Conservation (phyloP, 2,888 invertebrate genomes). For the Lasioglossum pauxillum region DNA sequence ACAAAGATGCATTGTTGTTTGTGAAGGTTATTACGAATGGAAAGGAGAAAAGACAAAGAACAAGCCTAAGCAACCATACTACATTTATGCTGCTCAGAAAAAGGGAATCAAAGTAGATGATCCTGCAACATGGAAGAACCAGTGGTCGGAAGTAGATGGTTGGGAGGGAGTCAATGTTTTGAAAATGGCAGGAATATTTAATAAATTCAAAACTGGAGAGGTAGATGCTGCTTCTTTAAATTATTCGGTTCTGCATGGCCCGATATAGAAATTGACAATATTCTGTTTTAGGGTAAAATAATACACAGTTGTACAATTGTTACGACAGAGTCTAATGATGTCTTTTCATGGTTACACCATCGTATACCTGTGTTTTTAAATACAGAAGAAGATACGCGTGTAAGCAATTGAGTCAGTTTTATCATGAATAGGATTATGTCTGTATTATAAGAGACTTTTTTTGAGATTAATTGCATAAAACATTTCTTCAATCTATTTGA, state of each 20-base stretch:
- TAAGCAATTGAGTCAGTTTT: conserved; percentile 72
- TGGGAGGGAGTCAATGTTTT: conserved; percentile 88
- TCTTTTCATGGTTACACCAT: conserved; percentile 91
- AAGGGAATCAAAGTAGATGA: conserved; percentile 86
- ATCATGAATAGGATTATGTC: background rate
- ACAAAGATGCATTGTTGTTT: conserved; percentile 91
- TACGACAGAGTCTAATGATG: conserved; percentile 90
- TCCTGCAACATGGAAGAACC: conserved; percentile 85
- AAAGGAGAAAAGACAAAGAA: conserved; percentile 86
- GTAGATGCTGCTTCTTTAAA: conserved; percentile 62
- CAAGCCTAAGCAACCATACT: conserved; percentile 90
- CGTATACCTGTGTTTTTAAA: conserved; percentile 93
- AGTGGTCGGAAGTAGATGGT: conserved; percentile 85
- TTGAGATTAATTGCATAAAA: background rate
- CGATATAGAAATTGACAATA: background rate
- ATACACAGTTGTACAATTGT: conserved; percentile 91
- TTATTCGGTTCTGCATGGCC: background rate
- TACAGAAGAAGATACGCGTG: conserved; percentile 88
- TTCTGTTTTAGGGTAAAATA: conserved; percentile 83
- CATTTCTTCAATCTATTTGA: conserved; percentile 22
- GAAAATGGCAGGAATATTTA: conserved; percentile 91
- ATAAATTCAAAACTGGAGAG: conserved; percentile 87
- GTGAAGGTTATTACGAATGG: conserved; percentile 95
- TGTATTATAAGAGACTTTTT: background rate
- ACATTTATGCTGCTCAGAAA: conserved; percentile 88